phyloP scores from a whole-genome alignment of 23 tunicate genomes.

The Styela plicata region DNA sequence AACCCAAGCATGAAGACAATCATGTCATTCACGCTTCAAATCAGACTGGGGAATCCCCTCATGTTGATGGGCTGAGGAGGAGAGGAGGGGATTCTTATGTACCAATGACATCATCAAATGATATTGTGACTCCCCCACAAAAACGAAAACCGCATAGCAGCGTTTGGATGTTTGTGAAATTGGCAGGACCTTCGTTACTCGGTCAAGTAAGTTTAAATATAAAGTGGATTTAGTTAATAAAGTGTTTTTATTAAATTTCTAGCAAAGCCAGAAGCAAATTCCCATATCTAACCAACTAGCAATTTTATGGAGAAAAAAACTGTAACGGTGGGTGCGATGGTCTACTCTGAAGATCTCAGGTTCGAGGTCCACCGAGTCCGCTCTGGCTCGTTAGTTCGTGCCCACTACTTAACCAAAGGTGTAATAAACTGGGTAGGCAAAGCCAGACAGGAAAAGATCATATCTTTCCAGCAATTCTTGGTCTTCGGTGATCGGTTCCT shows the following conservation, averaged over 20 bases:
- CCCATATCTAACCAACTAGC: no score
- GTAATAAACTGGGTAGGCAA: no score
- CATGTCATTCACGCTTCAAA: not conserved
- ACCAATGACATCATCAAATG: not conserved
- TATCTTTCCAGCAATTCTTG: no score
- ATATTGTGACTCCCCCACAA: not conserved
- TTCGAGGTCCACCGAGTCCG: no score
- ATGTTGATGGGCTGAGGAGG: slow-evolving; percentile 3
- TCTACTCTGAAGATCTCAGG: no score
- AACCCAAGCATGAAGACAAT: not conserved
- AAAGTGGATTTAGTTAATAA: not conserved
- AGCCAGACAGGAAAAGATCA: no score
- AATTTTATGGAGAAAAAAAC: no score
- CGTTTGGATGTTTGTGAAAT: not conserved
- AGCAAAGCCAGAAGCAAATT: no score
- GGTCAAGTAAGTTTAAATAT: not conserved
- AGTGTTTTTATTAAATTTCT: not conserved
- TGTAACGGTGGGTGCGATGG: no score
- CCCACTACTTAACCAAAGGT: no score
- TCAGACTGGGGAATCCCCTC: not conserved
- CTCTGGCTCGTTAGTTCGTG: no score
- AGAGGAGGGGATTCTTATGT: slow-evolving; percentile 4
- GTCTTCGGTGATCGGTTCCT: no score
- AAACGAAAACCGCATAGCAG: slow-evolving; percentile 1
- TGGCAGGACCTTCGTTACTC: slow-evolving; percentile 3